Conservation (phyloP, 1,140 invertebrate genomes). For the Lordiphosa stackelbergi region DNA sequence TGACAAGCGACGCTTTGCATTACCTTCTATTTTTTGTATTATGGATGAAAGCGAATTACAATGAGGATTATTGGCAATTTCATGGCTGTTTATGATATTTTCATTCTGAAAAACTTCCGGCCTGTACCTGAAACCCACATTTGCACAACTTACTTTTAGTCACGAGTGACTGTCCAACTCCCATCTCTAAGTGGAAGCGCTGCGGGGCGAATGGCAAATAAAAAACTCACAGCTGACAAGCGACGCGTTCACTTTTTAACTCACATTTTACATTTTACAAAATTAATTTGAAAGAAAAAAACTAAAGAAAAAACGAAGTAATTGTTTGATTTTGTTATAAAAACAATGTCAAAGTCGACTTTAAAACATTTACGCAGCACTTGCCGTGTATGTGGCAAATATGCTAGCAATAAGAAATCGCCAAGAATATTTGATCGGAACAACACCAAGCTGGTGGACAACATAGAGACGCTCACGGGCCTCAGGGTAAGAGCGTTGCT, state of each 20-base stretch:
- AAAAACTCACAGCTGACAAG: slow-evolving; percentile 21
- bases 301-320: slow-evolving; percentile 1
- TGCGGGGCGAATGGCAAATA: slow-evolving; percentile 36
- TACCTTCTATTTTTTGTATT: no score
- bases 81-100: no score
- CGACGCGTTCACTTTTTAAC: slow-evolving; percentile 55
- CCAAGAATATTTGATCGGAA: slow-evolving; percentile 51
- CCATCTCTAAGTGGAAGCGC: no score
- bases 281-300: no score
- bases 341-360: slow-evolving; percentile 46
- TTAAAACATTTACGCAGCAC: slow-evolving; percentile 60
- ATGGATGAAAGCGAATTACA: no score
- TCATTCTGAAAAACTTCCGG: no score
- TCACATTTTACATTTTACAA: slow-evolving; percentile 28
- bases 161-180: not conserved
- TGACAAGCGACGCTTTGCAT: no score
- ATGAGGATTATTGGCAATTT: no score
- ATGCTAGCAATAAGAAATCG: slow-evolving; percentile 56
- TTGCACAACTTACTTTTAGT: no score
- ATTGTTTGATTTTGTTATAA: slow-evolving; percentile 19
- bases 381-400: slow-evolving; percentile 58
- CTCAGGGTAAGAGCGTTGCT: slow-evolving; percentile 41
- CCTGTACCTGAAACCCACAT: no score
- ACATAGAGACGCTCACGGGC: slow-evolving; percentile 53
- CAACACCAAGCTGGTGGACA: slow-evolving; percentile 47